Conservation (phyloP, 2,888 invertebrate species). For the Agrotis exclamationis region DNA sequence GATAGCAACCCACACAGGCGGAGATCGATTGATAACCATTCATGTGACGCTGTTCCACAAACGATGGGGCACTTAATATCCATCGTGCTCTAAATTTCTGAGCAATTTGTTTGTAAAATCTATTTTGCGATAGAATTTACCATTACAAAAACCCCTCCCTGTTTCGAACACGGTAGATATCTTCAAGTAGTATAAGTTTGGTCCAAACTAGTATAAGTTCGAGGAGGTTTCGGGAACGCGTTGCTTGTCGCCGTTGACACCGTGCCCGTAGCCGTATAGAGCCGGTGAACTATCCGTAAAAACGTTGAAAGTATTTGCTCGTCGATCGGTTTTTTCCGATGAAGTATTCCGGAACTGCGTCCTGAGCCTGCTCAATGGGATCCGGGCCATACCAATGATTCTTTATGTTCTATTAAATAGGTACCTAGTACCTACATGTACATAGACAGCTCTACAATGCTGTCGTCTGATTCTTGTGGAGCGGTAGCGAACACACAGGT, state of each 20-base stretch:
- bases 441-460: background rate
- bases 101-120: background rate
- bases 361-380: background rate
- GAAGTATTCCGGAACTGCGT: conserved; percentile 42
- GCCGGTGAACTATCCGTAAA: conserved; percentile 21
- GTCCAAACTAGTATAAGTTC: conserved; percentile 15
- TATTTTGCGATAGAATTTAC: background rate
- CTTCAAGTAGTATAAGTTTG: background rate
- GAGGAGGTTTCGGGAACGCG: background rate
- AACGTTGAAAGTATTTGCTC: conserved; percentile 33
- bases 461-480: background rate
- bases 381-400: background rate
- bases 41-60: too few relatives aligned
- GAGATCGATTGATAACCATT: too few relatives aligned
- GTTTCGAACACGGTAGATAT: background rate
- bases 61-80: too few relatives aligned
- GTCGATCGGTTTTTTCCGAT: conserved; percentile 32
- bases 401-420: too few relatives aligned
- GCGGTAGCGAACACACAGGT: too few relatives aligned
- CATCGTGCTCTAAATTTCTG: too few relatives aligned
- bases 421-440: too few relatives aligned
- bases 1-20: too few relatives aligned
- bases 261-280: background rate
- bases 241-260: background rate
- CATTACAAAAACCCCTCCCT: background rate